Evolutionary conservation across 2,113 vertebrate genomes (phyloP), one percentile per base, ranked within the genome.

Genomic region (Eubucco bourcierii): DNA sequence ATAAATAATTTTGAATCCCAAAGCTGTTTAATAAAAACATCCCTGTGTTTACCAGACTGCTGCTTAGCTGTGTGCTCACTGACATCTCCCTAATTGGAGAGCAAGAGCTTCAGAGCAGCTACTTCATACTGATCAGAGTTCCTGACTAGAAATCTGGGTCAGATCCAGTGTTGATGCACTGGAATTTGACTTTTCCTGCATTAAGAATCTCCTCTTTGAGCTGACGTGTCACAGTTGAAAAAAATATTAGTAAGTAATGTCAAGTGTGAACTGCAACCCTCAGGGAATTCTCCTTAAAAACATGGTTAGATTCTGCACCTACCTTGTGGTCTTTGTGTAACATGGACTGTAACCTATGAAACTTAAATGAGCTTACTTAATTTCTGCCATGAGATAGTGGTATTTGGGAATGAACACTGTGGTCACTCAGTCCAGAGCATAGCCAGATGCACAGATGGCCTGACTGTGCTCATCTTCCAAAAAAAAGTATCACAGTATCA

Each of bases 11-110:
- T 83, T 94, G 81, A 87, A 95, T 97, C 97, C 95, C 87, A 96
- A 95, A 93, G 91, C 93, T 97, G 96, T 97, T 97, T 97, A 96
- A 96, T 94, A 90, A 95, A 97, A 97, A 93, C 93, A 91, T 94
- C 87, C 73, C 75, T 81, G 17, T 95, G 94, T 97, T 95, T 96
- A 96, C 96, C 94, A 96, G 94, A 65, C 78, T 93, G 91, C 91
- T 93, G 88, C 96, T 96, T 92, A 90, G 96, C 95, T 5, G 4
- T 88, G 90, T 0, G 25, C 91, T 88, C 10, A 10, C 94, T 96
- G 96, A 92, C 95, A 94, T 90, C 93, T 89, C 73, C 83, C 92
- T 95, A 80, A 96, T 96, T 97, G 94, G 93, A 75, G 83, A 96
- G 90, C 88, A 84, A 44, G 59, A 90, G 81, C 60, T 91, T 88